These are phyloP conservation scores for Micropoecilia bifurca DNA, from an alignment of 2,797 vertebrate genomes.

Conservation along the genomic window DNA sequence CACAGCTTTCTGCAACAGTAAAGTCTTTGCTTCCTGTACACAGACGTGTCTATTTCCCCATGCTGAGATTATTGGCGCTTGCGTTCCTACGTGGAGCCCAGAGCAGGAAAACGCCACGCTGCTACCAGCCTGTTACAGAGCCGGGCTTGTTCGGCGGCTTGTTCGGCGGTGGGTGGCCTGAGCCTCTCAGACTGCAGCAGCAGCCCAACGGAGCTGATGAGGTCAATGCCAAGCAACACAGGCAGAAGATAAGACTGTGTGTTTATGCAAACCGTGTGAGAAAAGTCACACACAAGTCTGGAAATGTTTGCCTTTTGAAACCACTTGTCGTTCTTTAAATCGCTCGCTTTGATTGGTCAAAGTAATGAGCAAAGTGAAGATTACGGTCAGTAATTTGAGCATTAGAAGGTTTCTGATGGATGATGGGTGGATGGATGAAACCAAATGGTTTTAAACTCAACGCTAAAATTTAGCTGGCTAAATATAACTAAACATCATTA, in stretches of 20 bases:
- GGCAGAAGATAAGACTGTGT: constrained; percentile 40
- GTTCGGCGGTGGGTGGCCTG: constrained; percentile 67
- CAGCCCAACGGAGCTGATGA: constrained; percentile 10
- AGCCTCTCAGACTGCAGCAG: constrained; percentile 10
- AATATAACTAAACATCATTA: background rate
- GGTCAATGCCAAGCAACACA: constrained; percentile 40
- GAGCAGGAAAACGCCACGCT: constrained; percentile 44
- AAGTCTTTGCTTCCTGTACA: constrained; percentile 18
- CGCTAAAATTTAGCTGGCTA: background rate
- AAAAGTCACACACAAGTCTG: background rate
- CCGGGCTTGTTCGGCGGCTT: constrained; percentile 45
- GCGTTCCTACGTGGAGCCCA: constrained; percentile 26
- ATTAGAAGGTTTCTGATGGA: background rate
- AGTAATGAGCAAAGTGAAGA: background rate
- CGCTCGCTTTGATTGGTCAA: background rate
- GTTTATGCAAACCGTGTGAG: background rate
- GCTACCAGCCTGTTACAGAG: constrained; percentile 53
- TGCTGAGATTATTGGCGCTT: constrained; percentile 54
- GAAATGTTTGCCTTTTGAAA: background rate
- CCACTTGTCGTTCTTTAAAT: background rate
- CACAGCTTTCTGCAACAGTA: background rate
- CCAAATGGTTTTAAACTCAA: background rate
- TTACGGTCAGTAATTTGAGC: background rate
- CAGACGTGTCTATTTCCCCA: constrained; percentile 38
- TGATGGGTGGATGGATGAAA: background rate